These are phyloP conservation scores for Xanthorhoe designata DNA, from an alignment of 2,888 invertebrate species.

Conservation along the genomic window DNA sequence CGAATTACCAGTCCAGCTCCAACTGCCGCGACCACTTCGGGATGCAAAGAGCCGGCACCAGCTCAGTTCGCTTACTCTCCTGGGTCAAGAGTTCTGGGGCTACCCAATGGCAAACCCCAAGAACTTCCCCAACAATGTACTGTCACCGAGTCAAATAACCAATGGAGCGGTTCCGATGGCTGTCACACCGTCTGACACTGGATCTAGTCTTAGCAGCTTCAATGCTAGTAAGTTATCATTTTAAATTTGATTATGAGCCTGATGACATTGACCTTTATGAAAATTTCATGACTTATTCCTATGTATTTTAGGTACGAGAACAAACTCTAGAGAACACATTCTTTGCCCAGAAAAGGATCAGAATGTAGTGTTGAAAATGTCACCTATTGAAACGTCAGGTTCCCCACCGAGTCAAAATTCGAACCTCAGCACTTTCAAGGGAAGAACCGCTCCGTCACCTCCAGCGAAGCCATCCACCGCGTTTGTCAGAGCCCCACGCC, in stretches of 20 bases:
- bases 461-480: constrained; percentile 77
- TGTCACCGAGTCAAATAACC: constrained; percentile 71
- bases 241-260: neutral
- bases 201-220: constrained; percentile 91
- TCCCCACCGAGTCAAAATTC: constrained; percentile 79
- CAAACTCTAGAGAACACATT: constrained; percentile 72
- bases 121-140: constrained; percentile 74
- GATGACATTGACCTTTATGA: neutral
- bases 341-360: constrained; percentile 81
- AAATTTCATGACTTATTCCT: neutral
- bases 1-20: constrained; percentile 96
- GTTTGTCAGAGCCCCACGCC: constrained; percentile 88
- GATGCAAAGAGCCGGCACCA: constrained; percentile 96
- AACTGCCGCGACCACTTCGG: constrained; percentile 93
- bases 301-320: constrained; percentile 67
- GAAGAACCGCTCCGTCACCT: constrained; percentile 84
- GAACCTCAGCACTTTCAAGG: constrained; percentile 89
- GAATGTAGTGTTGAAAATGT: constrained; percentile 91
- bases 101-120: constrained; percentile 92
- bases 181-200: constrained; percentile 87
- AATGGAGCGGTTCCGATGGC: constrained; percentile 78
- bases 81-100: constrained; percentile 95
- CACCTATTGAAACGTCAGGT: constrained; percentile 86
- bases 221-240: constrained; percentile 81
- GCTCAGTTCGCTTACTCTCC: constrained; percentile 94